Evolutionary conservation across 1,140 invertebrate genomes (phyloP).

Genomic region (Riptortus pedestris): DNA sequence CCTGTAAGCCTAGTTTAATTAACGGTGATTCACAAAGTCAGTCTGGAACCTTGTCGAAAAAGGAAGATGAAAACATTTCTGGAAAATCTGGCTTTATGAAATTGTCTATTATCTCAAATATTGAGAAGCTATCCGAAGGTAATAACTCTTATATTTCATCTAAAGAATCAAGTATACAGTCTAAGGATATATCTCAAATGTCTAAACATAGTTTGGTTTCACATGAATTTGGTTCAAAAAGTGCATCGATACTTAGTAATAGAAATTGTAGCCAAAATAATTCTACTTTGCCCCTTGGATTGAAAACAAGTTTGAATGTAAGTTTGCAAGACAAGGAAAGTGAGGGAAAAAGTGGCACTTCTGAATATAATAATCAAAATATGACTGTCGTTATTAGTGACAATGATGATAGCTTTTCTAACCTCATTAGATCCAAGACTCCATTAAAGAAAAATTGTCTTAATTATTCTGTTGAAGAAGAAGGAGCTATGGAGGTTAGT

Average conservation of each 20-base stretch:
- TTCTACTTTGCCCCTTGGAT: background rate
- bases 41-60: no score
- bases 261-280: no score
- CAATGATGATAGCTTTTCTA: background rate
- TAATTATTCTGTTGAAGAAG: background rate
- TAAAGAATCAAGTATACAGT: no score
- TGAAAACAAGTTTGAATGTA: background rate
- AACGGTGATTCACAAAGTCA: no score
- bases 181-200: no score
- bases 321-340: background rate
- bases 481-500: background rate
- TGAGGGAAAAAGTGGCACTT: background rate
- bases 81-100: no score
- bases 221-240: background rate
- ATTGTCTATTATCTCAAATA: no score
- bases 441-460: background rate
- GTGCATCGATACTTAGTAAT: no score
- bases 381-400: background rate
- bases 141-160: no score
- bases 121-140: no score
- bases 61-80: no score
- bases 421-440: background rate
- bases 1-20: no score
- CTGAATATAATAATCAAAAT: background rate
- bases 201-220: background rate